Percentiles rank a stretch among this genome's conserved stretches.
Evolutionary conservation across 2,797 vertebrate species (phyloP).

Genomic region (Notamacropus eugenii): DNA sequence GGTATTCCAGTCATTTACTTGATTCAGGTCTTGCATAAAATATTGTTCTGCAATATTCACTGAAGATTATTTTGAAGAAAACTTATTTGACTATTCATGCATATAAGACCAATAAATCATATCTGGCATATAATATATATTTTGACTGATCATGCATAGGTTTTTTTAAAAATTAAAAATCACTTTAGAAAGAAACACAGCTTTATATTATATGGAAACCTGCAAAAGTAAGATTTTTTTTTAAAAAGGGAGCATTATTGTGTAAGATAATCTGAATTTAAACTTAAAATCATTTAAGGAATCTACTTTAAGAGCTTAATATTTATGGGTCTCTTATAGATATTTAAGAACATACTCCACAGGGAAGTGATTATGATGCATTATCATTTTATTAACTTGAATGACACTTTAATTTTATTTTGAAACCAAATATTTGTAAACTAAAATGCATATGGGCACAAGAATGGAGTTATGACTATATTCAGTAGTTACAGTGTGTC

Average conservation of each 20-base stretch:
- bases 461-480: background rate
- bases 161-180: conserved; percentile 1
- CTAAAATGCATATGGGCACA: background rate
- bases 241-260: background rate
- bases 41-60: conserved; percentile 51
- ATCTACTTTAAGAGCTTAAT: background rate
- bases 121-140: conserved; percentile 36
- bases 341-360: background rate
- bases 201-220: conserved; percentile 7
- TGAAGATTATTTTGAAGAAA: conserved; percentile 17
- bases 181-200: conserved; percentile 24
- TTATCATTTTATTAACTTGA: background rate
- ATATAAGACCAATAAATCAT: conserved; percentile 25
- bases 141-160: conserved; percentile 8
- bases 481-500: background rate
- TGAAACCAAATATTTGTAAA: no score
- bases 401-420: background rate
- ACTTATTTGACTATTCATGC: conserved; percentile 22
- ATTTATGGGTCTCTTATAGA: background rate
- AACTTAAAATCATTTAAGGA: background rate
- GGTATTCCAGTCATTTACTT: background rate
- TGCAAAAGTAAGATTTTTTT: background rate
- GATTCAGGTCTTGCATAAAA: background rate
- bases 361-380: background rate
- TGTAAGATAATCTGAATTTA: background rate